Evolutionary conservation across 2,888 invertebrate species (phyloP).

Genomic region (Calliopum simillimum): DNA sequence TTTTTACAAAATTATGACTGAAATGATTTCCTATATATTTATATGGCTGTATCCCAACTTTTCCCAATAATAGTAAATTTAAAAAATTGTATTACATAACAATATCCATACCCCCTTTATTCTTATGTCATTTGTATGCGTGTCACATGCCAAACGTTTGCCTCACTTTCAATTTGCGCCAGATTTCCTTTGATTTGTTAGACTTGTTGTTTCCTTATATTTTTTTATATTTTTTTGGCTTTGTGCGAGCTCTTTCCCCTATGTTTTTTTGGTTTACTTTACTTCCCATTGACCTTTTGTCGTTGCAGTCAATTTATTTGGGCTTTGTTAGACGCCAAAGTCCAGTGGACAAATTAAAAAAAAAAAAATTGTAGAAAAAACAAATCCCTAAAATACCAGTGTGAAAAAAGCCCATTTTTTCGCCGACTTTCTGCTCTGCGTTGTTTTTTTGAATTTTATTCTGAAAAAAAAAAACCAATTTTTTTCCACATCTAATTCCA

Average conservation of each 20-base stretch:
- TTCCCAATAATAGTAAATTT: too few species aligned
- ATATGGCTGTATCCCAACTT: too few species aligned
- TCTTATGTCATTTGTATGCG: conserved; percentile 14
- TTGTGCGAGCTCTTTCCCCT: neutral
- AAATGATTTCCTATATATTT: too few species aligned
- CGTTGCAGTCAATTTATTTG: conserved; percentile 11
- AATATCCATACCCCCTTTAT: neutral
- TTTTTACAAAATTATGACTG: too few species aligned
- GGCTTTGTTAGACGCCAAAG: too few species aligned
- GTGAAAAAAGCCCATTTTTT: neutral
- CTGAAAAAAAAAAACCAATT: too few species aligned
- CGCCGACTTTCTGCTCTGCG: neutral
- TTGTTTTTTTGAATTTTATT: neutral
- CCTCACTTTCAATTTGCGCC: conserved; percentile 23
- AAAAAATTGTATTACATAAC: too few species aligned
- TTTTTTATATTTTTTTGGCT: neutral
- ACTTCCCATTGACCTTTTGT: neutral
- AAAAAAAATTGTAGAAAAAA: neutral
- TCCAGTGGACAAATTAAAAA: neutral
- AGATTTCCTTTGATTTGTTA: conserved; percentile 26
- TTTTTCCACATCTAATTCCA: too few species aligned
- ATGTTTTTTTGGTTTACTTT: neutral
- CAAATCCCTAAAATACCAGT: neutral
- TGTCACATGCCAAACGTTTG: neutral
- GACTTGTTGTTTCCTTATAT: neutral